Percentiles rank a stretch among this genome's conserved stretches.
phyloP scores from a whole-genome alignment of 2,888 invertebrate species.

The Aporophyla nigra region DNA sequence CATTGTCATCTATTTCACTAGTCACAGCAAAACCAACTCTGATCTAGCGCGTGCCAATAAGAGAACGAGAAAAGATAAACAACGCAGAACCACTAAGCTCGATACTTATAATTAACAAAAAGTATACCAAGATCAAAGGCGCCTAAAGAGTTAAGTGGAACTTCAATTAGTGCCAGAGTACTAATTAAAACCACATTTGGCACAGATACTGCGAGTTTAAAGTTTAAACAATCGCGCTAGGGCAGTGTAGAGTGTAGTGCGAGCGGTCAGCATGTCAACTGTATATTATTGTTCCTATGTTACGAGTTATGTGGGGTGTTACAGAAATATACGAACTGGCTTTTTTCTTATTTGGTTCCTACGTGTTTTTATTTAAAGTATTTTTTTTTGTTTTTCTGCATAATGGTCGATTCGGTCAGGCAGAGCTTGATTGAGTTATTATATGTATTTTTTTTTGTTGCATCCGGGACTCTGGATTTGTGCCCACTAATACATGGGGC shows the following conservation, averaged over 20 bases:
- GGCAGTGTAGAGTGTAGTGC: neutral
- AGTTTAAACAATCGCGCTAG: constrained; percentile 26
- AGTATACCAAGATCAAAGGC: constrained; percentile 25
- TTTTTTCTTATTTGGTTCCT: neutral
- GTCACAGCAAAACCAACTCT: neutral
- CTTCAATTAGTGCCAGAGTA: constrained; percentile 39
- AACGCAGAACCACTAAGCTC: neutral
- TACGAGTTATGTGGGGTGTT: neutral
- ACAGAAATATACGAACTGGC: neutral
- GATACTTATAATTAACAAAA: constrained; percentile 35
- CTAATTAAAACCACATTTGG: constrained; percentile 59
- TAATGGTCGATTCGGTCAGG: too few relatives aligned
- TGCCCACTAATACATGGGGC: too few relatives aligned
- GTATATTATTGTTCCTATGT: neutral
- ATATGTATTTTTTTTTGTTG: too few relatives aligned
- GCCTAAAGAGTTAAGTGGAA: constrained; percentile 36
- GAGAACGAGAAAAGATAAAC: neutral
- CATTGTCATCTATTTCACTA: neutral
- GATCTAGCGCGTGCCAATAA: neutral
- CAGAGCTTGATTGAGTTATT: too few relatives aligned
- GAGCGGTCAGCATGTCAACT: constrained; percentile 37
- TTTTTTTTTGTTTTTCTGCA: neutral
- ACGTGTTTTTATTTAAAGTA: neutral
- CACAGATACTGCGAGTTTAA: constrained; percentile 40
- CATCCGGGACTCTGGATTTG: too few relatives aligned